Evolutionary conservation across 1,140 invertebrate species (phyloP).

Genomic region (Micrasema longulum): DNA sequence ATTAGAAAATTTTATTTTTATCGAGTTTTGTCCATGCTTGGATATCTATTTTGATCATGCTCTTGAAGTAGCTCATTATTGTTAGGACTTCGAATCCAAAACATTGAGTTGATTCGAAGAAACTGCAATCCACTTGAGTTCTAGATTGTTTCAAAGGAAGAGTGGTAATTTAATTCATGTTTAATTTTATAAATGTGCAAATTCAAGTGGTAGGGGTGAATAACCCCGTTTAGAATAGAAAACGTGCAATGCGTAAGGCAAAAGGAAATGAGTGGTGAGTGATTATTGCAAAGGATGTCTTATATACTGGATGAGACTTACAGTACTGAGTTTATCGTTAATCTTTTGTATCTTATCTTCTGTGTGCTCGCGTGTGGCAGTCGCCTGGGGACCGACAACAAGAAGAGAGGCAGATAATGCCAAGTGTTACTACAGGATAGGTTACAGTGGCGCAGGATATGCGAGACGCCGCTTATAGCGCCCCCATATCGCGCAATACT

Average conservation of each 20-base stretch:
- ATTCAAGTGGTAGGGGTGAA: too few species aligned
- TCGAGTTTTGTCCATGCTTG: too few species aligned
- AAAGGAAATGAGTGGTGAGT: constrained; percentile 9
- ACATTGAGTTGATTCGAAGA: too few species aligned
- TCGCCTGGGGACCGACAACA: constrained; percentile 66
- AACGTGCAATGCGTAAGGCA: constrained; percentile 10
- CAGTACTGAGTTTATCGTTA: constrained; percentile 75
- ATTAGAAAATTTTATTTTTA: too few species aligned
- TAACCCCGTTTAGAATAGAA: background rate
- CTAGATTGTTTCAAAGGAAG: too few species aligned
- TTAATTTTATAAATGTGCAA: too few species aligned
- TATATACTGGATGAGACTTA: constrained; percentile 65
- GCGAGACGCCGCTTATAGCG: background rate
- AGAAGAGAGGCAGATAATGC: constrained; percentile 50
- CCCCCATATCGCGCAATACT: background rate
- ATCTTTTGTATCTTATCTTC: constrained; percentile 76
- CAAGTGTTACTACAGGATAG: constrained; percentile 43
- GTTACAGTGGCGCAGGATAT: background rate
- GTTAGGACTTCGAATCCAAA: too few species aligned
- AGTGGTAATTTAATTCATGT: too few species aligned
- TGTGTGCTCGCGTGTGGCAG: constrained; percentile 73
- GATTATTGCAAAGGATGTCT: constrained; percentile 15
- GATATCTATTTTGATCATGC: too few species aligned
- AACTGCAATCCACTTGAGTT: too few species aligned
- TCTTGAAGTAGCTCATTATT: too few species aligned